Base-by-base conservation (phyloP, 1,140 invertebrate species). In the Lepidostoma basale region DNA sequence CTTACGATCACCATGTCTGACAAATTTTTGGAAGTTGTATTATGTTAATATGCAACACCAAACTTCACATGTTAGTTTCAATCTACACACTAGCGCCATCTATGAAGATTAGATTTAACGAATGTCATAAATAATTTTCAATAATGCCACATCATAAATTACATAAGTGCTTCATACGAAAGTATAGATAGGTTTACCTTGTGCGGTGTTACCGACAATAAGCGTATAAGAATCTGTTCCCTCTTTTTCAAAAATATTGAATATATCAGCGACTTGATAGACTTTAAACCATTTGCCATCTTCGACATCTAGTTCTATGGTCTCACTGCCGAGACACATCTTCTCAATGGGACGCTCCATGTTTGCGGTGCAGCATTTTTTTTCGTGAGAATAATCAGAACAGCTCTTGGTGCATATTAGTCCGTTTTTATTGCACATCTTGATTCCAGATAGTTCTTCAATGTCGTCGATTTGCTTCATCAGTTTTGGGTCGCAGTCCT, bases 161-260 rank as follows among this genome's bases (percentile, higher is more conserved):
- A n/a, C n/a, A n/a, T n/a, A n/a, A n/a, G n/a, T n/a, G n/a, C n/a
- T n/a, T n/a, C n/a, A n/a, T n/a, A n/a, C n/a, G n/a, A n/a, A n/a
- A n/a, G n/a, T n/a, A n/a, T n/a, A n/a, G n/a, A n/a, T n/a, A 12
- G 30, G 30, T 9, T 42, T 56, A 89, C 89, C 89, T 78, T 86
- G 85, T n/a, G 85, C 88, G 0, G 90, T 91, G 73, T 90, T 90
- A 36, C 89, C 89, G 26, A 88, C 87, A 5, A 90, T 81, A 3
- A 90, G 72, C 67, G 84, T 81, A 70, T 89, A 91, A 42, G 72
- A 77, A 44, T 78, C 73, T 0, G 70, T 70, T 2, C 74, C 79
- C 66, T 84, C 81, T 70, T 80, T 84, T 6, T 77, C 72, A 49
- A 91, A 80, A 12, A 88, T 75, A 73, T 78, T 76, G 62, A 81